Evolutionary conservation across 2,797 vertebrate genomes (phyloP).

Genomic region (Malurus leucopterus): DNA sequence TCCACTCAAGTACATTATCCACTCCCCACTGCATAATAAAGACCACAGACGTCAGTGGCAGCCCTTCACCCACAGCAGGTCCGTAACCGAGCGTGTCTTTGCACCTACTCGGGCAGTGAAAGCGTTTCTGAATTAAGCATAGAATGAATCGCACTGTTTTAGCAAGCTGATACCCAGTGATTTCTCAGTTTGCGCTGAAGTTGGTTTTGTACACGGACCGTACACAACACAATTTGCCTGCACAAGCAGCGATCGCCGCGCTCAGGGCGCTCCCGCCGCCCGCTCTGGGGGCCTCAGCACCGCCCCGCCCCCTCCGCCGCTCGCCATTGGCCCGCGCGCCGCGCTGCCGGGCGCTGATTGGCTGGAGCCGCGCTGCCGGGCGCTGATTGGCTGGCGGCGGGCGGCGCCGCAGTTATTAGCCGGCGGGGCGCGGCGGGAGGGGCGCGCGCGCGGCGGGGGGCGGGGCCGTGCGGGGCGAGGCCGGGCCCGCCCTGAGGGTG

Average conservation of each 20-base stretch:
- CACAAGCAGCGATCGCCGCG: accelerated
- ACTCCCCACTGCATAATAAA: neutral
- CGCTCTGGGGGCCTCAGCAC: too few species aligned
- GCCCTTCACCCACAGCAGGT: neutral
- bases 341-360: neutral
- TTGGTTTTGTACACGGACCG: accelerated
- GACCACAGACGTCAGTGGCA: neutral
- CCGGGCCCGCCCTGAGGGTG: neutral
- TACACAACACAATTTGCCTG: too few species aligned
- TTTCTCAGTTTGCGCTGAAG: accelerated
- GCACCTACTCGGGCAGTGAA: neutral
- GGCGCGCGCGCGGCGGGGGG: neutral
- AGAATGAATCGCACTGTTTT: neutral
- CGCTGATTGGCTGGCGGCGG: neutral
- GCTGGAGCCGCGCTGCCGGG: neutral
- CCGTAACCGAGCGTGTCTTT: too few species aligned
- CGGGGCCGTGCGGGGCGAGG: neutral
- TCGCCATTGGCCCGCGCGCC: neutral
- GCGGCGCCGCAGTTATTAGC: neutral
- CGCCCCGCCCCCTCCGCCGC: neutral
- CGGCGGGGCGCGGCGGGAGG: neutral
- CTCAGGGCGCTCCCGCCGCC: neutral
- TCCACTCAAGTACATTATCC: neutral
- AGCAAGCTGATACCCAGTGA: accelerated
- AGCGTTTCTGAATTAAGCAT: neutral